Conservation (phyloP, 1,140 invertebrate genomes). For the Whitmania pigra region DNA sequence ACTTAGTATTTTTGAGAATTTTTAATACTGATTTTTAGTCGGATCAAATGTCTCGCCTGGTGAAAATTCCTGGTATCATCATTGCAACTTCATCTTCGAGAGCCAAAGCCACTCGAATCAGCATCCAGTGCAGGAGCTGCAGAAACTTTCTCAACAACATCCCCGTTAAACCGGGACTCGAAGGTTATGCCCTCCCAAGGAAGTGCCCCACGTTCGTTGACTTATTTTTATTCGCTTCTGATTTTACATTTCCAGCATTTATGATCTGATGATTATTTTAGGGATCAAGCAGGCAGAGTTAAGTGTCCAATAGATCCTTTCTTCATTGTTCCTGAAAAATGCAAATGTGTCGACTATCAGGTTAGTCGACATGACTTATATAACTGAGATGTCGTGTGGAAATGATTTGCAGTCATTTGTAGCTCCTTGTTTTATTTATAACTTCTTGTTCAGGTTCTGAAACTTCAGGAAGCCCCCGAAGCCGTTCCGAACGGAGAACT, state of each 20-base stretch:
- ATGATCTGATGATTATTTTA: constrained; percentile 34
- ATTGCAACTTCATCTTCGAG: constrained; percentile 82
- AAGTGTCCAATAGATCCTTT: constrained; percentile 96
- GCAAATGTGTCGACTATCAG: constrained; percentile 85
- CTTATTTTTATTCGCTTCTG: not conserved
- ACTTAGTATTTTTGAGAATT: not conserved
- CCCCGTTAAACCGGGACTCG: constrained; percentile 79
- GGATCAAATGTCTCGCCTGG: constrained; percentile 74
- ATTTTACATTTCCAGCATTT: not conserved
- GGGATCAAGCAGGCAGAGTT: constrained; percentile 57
- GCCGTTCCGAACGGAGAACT: constrained; percentile 95
- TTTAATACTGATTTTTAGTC: constrained; percentile 54
- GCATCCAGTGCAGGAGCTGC: constrained; percentile 89
- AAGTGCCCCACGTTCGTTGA: constrained; percentile 67
- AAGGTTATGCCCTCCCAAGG: constrained; percentile 88
- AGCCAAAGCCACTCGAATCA: constrained; percentile 85
- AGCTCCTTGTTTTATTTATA: too few species aligned
- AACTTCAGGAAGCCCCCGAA: constrained; percentile 91
- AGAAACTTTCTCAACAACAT: constrained; percentile 76
- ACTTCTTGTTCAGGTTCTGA: constrained; percentile 44
- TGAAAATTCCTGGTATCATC: constrained; percentile 91
- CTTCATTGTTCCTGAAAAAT: constrained; percentile 93
- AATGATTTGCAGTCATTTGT: too few species aligned
- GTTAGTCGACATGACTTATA: not conserved
- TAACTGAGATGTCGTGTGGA: not conserved